phyloP scores from a whole-genome alignment of 2,888 invertebrate genomes.

The Nomada flava region DNA sequence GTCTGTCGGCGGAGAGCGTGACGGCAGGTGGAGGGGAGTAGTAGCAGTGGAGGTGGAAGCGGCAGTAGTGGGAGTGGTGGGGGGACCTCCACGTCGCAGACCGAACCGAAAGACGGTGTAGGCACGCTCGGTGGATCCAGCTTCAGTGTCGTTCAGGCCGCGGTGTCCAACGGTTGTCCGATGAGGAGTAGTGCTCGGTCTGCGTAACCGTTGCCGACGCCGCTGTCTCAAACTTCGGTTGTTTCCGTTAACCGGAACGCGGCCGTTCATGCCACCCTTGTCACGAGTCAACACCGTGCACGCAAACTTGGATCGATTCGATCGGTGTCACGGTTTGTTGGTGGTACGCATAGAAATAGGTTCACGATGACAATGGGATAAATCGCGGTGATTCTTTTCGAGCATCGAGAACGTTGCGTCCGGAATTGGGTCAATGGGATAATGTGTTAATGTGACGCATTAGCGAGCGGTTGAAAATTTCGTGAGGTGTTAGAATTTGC shows the following conservation, averaged over 20 bases:
- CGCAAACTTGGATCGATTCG: too few species aligned
- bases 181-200: constrained; percentile 12
- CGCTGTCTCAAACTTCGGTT: not conserved
- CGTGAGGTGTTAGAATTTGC: constrained; percentile 21
- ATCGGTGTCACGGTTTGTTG: constrained; percentile 1
- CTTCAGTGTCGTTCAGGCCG: constrained; percentile 82
- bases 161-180: constrained; percentile 75
- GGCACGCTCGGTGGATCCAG: constrained; percentile 76
- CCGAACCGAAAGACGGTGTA: constrained; percentile 76
- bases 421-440: constrained; percentile 49
- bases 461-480: not conserved
- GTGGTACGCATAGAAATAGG: not conserved
- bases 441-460: constrained; percentile 32
- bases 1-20: constrained; percentile 48
- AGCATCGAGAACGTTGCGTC: not conserved
- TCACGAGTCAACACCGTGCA: not conserved
- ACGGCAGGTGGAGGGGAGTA: constrained; percentile 44
- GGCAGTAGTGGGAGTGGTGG: constrained; percentile 53
- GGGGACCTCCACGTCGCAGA: constrained; percentile 73
- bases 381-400: constrained; percentile 19
- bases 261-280: not conserved
- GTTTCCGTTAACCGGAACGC: constrained; percentile 11
- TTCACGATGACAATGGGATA: constrained; percentile 63
- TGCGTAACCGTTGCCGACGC: constrained; percentile 16
- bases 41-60: constrained; percentile 18